Evolutionary conservation across 2,888 invertebrate species (phyloP), one percentile per base, ranked within the genome.

Genomic region (Teinopalpus imperialis): DNA sequence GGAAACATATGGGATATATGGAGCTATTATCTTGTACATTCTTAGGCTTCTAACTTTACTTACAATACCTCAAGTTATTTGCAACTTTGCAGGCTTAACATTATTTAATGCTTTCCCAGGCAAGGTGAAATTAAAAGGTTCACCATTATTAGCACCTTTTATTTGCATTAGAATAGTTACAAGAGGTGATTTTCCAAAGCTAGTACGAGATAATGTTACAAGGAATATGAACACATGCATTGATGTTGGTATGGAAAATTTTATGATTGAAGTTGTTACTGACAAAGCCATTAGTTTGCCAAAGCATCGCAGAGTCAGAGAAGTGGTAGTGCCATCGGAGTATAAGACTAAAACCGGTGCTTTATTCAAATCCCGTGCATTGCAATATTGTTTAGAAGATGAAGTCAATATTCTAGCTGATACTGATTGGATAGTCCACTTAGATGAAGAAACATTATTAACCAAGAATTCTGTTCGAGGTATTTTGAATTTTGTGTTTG

Each of bases 51-150:
- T 97, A 36, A 95, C 96, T 41, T 92, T 97, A 67, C 90, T 97
- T 42, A 95, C 97, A 43, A 88, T 97, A 70, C 97, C 97, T 12
- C 96, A 97, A 90, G 95, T 96, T 54, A 66, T 97, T 37, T 96
- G 96, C 76, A 96, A 96, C 74, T 96, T 97, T 78, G 90, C 94
- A 56, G 97, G 98, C 31, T 83, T 98, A 52, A 92, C 94, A 45
- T 90, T 96, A 56, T 98, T 97, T 80, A 98, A 98, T 89, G 96
- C 97, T 54, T 98, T 98, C 77, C 97, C 97, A 40, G 97, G 97
- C 59, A 96, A 96, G 85, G 95, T 97, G 1, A 90, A 93, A 54
- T 85, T 96, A 21, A 97, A 97, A 79, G 96, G 97, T 9, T 97
- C 97, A 3, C 98, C 98, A 1, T 82, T 98, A 21, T 79, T 98